These are phyloP conservation scores for Berghia stephanieae DNA, from an alignment of 1,140 invertebrate genomes.

Conservation along the genomic window DNA sequence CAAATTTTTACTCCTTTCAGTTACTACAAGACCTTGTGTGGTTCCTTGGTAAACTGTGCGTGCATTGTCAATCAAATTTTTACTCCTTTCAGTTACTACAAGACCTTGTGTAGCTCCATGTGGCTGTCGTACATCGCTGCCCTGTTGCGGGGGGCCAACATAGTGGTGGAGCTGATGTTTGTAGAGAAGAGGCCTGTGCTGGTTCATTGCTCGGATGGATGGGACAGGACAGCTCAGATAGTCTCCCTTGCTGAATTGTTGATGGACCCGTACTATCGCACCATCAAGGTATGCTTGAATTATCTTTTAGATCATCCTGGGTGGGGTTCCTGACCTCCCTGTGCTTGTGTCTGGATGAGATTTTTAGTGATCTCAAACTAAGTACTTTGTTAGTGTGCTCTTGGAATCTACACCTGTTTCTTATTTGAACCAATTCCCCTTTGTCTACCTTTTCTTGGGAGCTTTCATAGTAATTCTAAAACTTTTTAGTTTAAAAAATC, in stretches of 20 bases:
- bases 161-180: constrained; percentile 82
- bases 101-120: constrained; percentile 82
- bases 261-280: constrained; percentile 92
- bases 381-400: too few relatives aligned
- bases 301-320: background rate
- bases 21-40: background rate
- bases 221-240: constrained; percentile 96
- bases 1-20: background rate
- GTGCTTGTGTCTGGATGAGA: too few relatives aligned
- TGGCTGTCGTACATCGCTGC: constrained; percentile 91
- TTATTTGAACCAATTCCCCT: too few relatives aligned
- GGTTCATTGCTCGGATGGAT: constrained; percentile 96
- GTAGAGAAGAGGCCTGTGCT: constrained; percentile 75
- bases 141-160: constrained; percentile 80
- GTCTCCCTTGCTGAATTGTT: constrained; percentile 89
- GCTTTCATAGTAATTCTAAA: too few relatives aligned
- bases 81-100: constrained; percentile 80
- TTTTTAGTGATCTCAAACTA: too few relatives aligned
- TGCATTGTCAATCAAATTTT: background rate
- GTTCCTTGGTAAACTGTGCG: background rate
- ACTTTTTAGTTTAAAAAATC: too few relatives aligned
- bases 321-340: too few relatives aligned
- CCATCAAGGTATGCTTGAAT: constrained; percentile 76
- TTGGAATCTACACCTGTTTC: too few relatives aligned
- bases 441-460: too few relatives aligned